phyloP scores from a whole-genome alignment of 2,888 invertebrate species.

The Aproaerema taeniolella region DNA sequence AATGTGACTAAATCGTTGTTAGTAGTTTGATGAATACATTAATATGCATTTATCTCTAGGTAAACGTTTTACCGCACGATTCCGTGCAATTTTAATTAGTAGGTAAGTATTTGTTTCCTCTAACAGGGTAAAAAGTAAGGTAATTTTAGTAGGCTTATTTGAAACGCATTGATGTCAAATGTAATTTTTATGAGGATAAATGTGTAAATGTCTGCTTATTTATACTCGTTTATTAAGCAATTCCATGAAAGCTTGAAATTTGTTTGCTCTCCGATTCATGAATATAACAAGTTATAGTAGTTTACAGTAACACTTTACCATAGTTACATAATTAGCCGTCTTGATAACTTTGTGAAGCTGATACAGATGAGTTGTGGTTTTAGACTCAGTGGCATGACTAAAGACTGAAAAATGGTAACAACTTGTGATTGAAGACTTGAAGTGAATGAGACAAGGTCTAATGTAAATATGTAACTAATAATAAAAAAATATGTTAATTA shows the following conservation, averaged over 20 bases:
- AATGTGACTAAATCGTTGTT: conserved; percentile 15
- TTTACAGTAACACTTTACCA: too few relatives aligned
- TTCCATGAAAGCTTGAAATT: too few relatives aligned
- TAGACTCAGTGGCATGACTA: conserved; percentile 38
- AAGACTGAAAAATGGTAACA: conserved; percentile 72
- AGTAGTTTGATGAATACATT: conserved; percentile 36
- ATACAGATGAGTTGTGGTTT: too few relatives aligned
- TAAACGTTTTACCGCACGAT: conserved; percentile 42
- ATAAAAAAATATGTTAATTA: conserved; percentile 19
- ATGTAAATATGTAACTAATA: conserved; percentile 48
- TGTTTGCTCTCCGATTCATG: too few relatives aligned
- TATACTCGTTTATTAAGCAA: too few relatives aligned
- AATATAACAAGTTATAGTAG: too few relatives aligned
- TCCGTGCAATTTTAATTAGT: conserved; percentile 58
- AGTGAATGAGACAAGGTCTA: conserved; percentile 45
- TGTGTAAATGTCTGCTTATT: neutral
- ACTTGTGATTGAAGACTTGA: conserved; percentile 65
- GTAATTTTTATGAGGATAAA: neutral
- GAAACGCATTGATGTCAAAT: neutral
- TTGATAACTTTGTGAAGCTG: too few relatives aligned
- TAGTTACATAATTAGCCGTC: too few relatives aligned
- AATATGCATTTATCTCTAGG: conserved; percentile 30
- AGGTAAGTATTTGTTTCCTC: conserved; percentile 55
- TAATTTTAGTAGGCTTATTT: conserved; percentile 19
- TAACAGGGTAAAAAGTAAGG: conserved; percentile 67